These are phyloP conservation scores for Labeo rohita DNA, from an alignment of 2,113 vertebrate genomes.

Conservation along the genomic window DNA sequence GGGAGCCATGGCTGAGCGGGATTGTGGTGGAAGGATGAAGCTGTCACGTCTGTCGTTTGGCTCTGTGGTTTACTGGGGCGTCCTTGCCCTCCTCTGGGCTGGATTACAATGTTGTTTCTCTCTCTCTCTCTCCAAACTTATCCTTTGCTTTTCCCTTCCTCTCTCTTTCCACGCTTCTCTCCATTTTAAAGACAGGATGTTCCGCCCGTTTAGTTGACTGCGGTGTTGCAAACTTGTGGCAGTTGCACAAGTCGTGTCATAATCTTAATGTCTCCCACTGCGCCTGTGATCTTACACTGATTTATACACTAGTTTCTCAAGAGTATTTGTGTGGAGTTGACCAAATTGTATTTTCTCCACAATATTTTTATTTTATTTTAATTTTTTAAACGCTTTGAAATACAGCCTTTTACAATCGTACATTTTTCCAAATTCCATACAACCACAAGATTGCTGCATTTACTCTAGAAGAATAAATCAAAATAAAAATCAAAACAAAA, in stretches of 20 bases:
- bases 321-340: not conserved
- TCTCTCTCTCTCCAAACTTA: not conserved
- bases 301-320: not conserved
- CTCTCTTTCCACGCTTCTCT: not conserved
- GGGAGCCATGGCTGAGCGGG: not conserved
- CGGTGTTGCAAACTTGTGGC: not conserved
- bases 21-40: constrained; percentile 5
- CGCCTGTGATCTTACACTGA: not conserved
- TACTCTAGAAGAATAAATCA: no score
- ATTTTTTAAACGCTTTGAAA: no score
- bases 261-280: not conserved
- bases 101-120: constrained; percentile 12
- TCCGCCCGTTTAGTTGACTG: not conserved
- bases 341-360: no score
- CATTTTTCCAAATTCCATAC: no score
- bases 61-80: not conserved
- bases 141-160: not conserved
- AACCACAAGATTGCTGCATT: no score
- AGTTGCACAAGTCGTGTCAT: not conserved
- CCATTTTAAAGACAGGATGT: not conserved
- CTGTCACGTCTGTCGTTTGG: not conserved
- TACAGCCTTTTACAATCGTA: no score
- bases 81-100: not conserved
- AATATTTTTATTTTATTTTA: no score
- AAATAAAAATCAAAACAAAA: no score